Evolutionary conservation across 2,888 invertebrate species (phyloP), one percentile per base, ranked within the genome.

Genomic region (Rosalia funebris): DNA sequence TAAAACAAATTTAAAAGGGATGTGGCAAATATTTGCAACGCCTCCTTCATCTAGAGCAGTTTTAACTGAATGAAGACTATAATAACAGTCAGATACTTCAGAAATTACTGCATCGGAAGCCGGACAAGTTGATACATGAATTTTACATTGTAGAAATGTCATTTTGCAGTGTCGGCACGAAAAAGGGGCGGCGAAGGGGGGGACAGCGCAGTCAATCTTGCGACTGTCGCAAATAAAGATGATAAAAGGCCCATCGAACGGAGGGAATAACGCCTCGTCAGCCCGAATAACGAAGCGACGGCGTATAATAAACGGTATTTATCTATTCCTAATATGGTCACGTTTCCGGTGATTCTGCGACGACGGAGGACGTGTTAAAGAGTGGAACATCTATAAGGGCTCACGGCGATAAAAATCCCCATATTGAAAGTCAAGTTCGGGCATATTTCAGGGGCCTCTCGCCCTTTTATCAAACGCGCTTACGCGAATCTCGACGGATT

Each of bases 361-460:
- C 46, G 15, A 9, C 16, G 15, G 25, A 52, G 52, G 46, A 53
- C 55, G 60, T 54, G 59, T 42, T 60, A 46, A 54, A 60, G 59
- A 53, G 48, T n/a, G n/a, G 59, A 60, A 55, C 48, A 54, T 60
- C 55, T 42, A 60, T 60, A 55, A 60, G 36, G 36, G 44, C 42
- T 46, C 48, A n/a, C 15, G 48, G 45, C 45, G 60, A 60, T 60
- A 60, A 50, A 55, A 55, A 55, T 25, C 25, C 60, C 44, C 60
- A 50, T 55, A 60, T 60, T 60, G 60, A 55, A 58, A 58, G 58
- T 59, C 58, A 53, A 53, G 50, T 58, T 58, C 41, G 45, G 45
- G 37, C 60, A 60, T 60, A 60, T 60, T 60, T 60, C 60, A 60
- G 45, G 45, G 45, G 39, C 31, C 48, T 25, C 45, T 52, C 31